Percentiles rank a stretch among this genome's conserved stretches.
phyloP scores from a whole-genome alignment of 2,888 invertebrate species.

The Ormyrus nitidulus region DNA sequence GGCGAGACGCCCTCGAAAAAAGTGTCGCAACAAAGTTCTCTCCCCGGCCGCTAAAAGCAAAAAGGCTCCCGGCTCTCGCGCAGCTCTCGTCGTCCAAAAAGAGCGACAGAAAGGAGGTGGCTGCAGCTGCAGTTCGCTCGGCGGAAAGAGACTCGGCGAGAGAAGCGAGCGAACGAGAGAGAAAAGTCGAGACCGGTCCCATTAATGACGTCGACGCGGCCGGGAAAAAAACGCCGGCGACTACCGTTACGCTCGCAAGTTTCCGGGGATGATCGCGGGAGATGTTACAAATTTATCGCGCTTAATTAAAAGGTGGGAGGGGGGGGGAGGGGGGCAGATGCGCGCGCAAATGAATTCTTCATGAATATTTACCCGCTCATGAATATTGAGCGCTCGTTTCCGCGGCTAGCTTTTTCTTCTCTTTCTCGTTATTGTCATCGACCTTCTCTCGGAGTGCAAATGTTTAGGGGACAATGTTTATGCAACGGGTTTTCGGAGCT shows the following conservation, averaged over 20 bases:
- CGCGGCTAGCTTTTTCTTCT: not conserved
- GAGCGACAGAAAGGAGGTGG: not conserved
- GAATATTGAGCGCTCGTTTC: slow-evolving; percentile 47
- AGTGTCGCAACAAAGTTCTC: no score
- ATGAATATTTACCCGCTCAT: slow-evolving; percentile 55
- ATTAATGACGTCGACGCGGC: slow-evolving; percentile 41
- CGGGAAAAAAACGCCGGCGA: not conserved
- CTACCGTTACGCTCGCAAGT: slow-evolving; percentile 38
- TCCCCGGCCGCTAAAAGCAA: no score
- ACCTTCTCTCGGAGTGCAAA: not conserved
- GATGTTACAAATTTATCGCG: slow-evolving; percentile 26
- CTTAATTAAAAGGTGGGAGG: slow-evolving; percentile 24
- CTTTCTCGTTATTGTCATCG: not conserved
- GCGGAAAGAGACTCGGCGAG: not conserved
- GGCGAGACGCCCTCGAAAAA: not conserved
- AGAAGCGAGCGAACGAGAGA: slow-evolving; percentile 4
- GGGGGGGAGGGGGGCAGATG: slow-evolving; percentile 4
- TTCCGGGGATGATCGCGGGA: not conserved
- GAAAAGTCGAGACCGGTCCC: slow-evolving; percentile 42
- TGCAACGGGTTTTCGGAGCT: no score
- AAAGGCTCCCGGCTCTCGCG: no score
- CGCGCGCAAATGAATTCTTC: slow-evolving; percentile 51
- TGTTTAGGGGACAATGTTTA: no score
- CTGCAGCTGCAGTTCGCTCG: slow-evolving; percentile 5
- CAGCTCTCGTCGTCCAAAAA: not conserved